These are phyloP conservation scores for Crepidodera aurea DNA, from an alignment of 2,888 invertebrate species.

Conservation along the genomic window DNA sequence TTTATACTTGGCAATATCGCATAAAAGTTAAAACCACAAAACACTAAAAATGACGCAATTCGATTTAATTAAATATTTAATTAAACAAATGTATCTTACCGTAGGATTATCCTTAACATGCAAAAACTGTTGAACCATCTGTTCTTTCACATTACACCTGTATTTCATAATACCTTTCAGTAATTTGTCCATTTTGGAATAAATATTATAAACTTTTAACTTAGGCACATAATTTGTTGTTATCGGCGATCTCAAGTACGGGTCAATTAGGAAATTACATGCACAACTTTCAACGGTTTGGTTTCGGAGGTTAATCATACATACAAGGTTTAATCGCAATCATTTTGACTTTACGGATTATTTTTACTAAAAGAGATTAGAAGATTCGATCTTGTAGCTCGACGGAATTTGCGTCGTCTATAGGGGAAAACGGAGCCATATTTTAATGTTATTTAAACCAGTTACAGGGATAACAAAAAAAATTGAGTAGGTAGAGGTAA, in stretches of 20 bases:
- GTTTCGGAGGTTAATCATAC: not conserved
- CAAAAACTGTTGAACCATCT: slow-evolving; percentile 93
- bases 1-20: not conserved
- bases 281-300: not conserved
- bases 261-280: slow-evolving; percentile 1
- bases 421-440: too few species aligned
- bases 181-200: slow-evolving; percentile 78
- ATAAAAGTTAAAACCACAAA: not conserved
- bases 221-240: not conserved
- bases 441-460: too few species aligned
- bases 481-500: too few species aligned
- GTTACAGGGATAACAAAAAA: too few species aligned
- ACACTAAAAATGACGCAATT: not conserved
- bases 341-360: not conserved
- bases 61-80: slow-evolving; percentile 2
- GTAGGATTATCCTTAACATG: slow-evolving; percentile 87
- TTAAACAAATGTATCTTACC: slow-evolving; percentile 64
- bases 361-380: not conserved
- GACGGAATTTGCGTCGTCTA: too few species aligned
- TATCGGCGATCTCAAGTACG: slow-evolving; percentile 9
- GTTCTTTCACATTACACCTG: slow-evolving; percentile 78
- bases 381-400: too few species aligned
- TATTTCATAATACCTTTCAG: slow-evolving; percentile 91
- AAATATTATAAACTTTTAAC: not conserved
- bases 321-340: slow-evolving; percentile 3